Percentiles rank a stretch among this genome's conserved stretches.
These are phyloP conservation scores for Diabrotica undecimpunctata DNA, from an alignment of 1,140 invertebrate species.

Conservation along the genomic window DNA sequence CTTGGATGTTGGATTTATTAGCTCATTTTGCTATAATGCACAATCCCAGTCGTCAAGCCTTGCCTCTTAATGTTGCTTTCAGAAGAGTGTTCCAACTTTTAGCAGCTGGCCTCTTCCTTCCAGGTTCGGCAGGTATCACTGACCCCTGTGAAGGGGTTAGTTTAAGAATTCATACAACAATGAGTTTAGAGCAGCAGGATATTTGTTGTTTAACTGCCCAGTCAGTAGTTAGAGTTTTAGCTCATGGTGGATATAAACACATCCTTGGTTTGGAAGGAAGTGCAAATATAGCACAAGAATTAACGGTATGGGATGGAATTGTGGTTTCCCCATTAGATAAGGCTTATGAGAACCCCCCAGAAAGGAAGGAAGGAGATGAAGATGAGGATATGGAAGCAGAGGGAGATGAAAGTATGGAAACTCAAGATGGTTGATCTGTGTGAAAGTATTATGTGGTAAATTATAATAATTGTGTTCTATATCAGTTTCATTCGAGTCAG, in stretches of 20 bases:
- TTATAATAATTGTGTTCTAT: not conserved
- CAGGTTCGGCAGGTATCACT: conserved; percentile 89
- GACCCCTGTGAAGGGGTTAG: conserved; percentile 91
- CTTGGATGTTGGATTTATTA: conserved; percentile 95
- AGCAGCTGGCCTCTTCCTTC: conserved; percentile 90
- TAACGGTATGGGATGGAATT: conserved; percentile 91
- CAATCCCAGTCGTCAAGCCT: conserved; percentile 86
- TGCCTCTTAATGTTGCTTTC: conserved; percentile 89
- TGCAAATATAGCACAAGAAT: conserved; percentile 73
- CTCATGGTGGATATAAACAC: conserved; percentile 88
- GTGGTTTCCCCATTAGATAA: conserved; percentile 88
- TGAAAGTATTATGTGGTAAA: not conserved
- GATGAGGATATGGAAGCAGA: conserved; percentile 54
- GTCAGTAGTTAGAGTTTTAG: conserved; percentile 81
- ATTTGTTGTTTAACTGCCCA: conserved; percentile 85
- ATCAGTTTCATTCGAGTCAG: no score
- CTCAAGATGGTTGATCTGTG: conserved; percentile 24
- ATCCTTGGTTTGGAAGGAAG: conserved; percentile 75
- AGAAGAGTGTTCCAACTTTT: conserved; percentile 83
- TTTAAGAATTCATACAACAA: conserved; percentile 83
- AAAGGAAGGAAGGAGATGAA: conserved; percentile 52
- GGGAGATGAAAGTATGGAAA: conserved; percentile 50
- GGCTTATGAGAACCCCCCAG: conserved; percentile 71
- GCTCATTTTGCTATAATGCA: conserved; percentile 97
- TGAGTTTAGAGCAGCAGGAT: conserved; percentile 94